These are phyloP conservation scores for Meteorus colon DNA, from an alignment of 2,888 invertebrate species.

Conservation along the genomic window DNA sequence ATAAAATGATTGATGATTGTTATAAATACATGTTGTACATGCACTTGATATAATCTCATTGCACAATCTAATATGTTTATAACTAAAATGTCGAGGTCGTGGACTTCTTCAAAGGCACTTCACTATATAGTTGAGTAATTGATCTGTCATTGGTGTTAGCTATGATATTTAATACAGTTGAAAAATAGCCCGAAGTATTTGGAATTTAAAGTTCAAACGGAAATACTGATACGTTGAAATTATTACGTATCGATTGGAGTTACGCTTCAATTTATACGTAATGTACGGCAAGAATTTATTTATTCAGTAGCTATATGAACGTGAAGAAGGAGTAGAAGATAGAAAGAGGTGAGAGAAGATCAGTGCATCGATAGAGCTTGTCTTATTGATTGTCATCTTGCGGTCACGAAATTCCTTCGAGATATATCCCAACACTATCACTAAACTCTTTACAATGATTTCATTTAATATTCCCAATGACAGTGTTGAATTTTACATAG, in stretches of 20 bases:
- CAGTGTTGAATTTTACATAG: conserved; percentile 19
- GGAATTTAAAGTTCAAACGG: too few relatives aligned
- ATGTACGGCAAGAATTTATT: background rate
- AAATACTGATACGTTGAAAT: too few relatives aligned
- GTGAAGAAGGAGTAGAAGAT: too few relatives aligned
- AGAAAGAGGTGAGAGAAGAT: background rate
- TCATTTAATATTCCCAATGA: conserved; percentile 21
- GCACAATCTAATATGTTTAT: background rate
- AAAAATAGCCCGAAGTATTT: too few relatives aligned
- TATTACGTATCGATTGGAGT: too few relatives aligned
- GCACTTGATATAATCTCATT: conserved; percentile 3
- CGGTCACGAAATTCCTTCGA: conserved; percentile 11
- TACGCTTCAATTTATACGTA: too few relatives aligned
- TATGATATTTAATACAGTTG: too few relatives aligned
- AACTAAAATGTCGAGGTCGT: conserved; percentile 15
- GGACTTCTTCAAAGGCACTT: background rate
- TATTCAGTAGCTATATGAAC: background rate
- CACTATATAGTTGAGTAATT: background rate
- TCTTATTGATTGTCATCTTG: background rate
- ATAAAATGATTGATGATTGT: background rate
- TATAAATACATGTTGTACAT: background rate
- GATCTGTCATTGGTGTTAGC: conserved; percentile 12
- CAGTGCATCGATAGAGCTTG: background rate
- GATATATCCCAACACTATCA: background rate
- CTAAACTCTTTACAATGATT: conserved; percentile 8